Evolutionary conservation across 92 coral and sea anemone species (phyloP), one percentile per base, ranked within the genome.

Genomic region (Epizoanthus fatuus): DNA sequence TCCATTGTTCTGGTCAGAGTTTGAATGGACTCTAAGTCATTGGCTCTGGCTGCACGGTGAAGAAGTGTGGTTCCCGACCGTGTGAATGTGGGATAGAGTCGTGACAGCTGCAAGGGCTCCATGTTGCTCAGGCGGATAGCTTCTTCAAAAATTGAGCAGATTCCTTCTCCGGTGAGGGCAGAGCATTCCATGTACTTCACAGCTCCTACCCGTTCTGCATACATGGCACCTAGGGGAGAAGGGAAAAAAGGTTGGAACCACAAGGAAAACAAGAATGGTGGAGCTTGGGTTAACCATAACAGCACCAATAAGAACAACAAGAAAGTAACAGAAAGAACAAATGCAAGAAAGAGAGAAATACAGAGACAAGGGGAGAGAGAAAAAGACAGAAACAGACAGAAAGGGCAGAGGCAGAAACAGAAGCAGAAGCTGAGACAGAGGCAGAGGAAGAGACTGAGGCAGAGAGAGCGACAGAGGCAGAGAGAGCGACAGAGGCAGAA

Each of bases 111-210:
- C 92, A 94, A 75, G 9, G 92, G 80, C 25, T 95, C 98, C 97
- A 95, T 91, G 19, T 75, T 78, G 70, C 98, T 91, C 68, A 94
- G 84, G 22, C 90, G 90, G 4, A 91, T 90, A 13, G 89, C 95
- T 40, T 88, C 90, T 22, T 94, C 85, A 80, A 96, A 90, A 35
- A 92, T 76, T 60, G 80, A 69, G 17, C 80, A 57, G 7, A 95
- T 93, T 12, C 88, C 90, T 57, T 86, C 79, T 20, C 86, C 93
- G 11, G 85, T 71, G 56, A 79, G 86, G 10, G 94, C 83, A 0
- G 96, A 81, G 55, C 92, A 95, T 59, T 95, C 98, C 92, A 95
- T 74, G 89, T 95, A 95, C 93, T 88, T 93, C 9, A 92, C 96
- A 14, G 96, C 98, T 15, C 98, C 98, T 19, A 72, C 87, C 49